Evolutionary conservation across 2,797 vertebrate species (phyloP).

Genomic region (Florisuga fusca): DNA sequence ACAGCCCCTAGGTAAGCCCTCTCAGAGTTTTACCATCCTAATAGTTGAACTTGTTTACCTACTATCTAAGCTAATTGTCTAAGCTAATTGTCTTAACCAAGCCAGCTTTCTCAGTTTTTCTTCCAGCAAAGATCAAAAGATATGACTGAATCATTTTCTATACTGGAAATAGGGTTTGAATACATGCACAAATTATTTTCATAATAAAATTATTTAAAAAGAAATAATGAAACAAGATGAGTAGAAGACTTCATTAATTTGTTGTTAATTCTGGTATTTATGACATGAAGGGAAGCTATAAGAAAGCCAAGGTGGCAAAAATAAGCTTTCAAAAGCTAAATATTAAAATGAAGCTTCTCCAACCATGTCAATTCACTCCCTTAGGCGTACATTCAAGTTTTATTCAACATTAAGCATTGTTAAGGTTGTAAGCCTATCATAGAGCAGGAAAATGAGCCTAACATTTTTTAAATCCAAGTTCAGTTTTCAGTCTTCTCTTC

Average conservation of each 20-base stretch:
- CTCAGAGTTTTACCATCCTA: background rate
- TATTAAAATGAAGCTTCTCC: background rate
- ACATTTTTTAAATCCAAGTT: background rate
- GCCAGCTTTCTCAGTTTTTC: background rate
- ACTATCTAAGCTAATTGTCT: conserved; percentile 20
- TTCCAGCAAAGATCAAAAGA: conserved; percentile 34
- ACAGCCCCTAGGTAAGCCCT: background rate
- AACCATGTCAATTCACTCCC: background rate
- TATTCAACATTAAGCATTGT: background rate
- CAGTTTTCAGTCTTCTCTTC: background rate
- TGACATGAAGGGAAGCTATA: background rate
- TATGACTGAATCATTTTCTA: background rate
- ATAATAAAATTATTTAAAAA: background rate
- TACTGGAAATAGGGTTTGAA: background rate
- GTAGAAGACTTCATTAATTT: background rate
- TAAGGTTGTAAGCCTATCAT: background rate
- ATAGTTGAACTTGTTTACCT: conserved; percentile 21
- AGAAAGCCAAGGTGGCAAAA: background rate
- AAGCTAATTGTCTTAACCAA: conserved; percentile 26
- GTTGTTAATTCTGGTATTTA: background rate
- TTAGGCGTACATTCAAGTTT: background rate
- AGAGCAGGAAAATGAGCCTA: background rate
- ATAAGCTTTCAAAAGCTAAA: background rate
- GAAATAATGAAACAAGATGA: background rate
- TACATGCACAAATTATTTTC: background rate